These are phyloP conservation scores for Microplitis deprimator DNA, from an alignment of 2,888 invertebrate species.

Conservation along the genomic window DNA sequence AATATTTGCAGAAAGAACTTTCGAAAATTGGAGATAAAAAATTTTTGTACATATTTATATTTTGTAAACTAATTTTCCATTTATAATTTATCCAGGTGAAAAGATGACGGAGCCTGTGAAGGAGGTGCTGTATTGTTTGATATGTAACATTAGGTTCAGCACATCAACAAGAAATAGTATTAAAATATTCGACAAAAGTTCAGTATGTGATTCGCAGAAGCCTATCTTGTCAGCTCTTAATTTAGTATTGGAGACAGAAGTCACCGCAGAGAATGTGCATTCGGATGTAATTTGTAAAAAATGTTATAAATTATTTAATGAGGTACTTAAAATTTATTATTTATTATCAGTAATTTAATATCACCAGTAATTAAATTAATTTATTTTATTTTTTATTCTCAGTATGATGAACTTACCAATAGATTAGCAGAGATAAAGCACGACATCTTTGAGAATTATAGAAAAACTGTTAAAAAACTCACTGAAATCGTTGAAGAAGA, in stretches of 20 bases:
- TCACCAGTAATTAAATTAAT: background rate
- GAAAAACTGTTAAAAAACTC: constrained; percentile 67
- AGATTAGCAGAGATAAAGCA: constrained; percentile 73
- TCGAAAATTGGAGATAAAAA: too few relatives aligned
- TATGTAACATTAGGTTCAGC: constrained; percentile 76
- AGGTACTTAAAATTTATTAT: constrained; percentile 64
- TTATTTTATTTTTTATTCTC: constrained; percentile 41
- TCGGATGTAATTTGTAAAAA: constrained; percentile 78
- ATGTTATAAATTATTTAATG: constrained; percentile 77
- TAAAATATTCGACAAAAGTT: constrained; percentile 72
- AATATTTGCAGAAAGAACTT: too few relatives aligned
- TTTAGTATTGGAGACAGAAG: constrained; percentile 71
- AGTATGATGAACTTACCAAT: constrained; percentile 75
- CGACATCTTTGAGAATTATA: constrained; percentile 74
- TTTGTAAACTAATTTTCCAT: constrained; percentile 8
- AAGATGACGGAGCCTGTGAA: constrained; percentile 67
- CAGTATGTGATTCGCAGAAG: constrained; percentile 61
- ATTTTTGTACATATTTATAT: background rate
- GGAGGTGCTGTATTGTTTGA: constrained; percentile 73
- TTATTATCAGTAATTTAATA: background rate
- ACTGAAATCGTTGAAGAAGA: constrained; percentile 61
- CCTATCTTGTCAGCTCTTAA: constrained; percentile 70
- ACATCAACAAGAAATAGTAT: constrained; percentile 74
- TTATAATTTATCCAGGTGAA: constrained; percentile 39
- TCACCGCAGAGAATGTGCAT: constrained; percentile 74